Evolutionary conservation across 1,140 invertebrate species (phyloP).

Genomic region (Leptinotarsa lineolata): DNA sequence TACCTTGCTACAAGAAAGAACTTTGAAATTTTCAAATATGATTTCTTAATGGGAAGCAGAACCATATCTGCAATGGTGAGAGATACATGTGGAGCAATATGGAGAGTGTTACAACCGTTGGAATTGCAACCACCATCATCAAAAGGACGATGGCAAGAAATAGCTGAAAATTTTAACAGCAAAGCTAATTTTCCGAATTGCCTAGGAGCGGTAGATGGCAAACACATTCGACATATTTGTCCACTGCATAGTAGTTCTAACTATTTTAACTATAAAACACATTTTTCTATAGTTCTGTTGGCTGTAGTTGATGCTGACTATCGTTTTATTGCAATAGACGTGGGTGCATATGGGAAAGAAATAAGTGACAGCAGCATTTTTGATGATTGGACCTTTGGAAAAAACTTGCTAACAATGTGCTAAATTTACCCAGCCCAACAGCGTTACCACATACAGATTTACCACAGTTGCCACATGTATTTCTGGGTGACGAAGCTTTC

Average conservation of each 20-base stretch:
- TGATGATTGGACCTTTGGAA: conserved; percentile 9
- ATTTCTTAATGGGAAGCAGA: conserved; percentile 37
- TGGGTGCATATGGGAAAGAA: conserved; percentile 21
- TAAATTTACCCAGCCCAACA: no score
- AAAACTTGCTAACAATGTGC: no score
- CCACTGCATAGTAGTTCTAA: conserved; percentile 54
- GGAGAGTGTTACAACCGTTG: conserved; percentile 39
- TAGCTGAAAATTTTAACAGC: conserved; percentile 32
- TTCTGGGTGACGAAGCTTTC: conserved; percentile 19
- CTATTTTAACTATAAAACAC: conserved; percentile 55
- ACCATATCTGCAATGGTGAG: conserved; percentile 41
- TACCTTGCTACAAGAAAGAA: conserved; percentile 29
- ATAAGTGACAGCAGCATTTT: conserved; percentile 26
- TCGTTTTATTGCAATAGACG: conserved; percentile 23
- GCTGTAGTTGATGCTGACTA: conserved; percentile 25
- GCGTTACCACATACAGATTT: no score
- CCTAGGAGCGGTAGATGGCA: conserved; percentile 44
- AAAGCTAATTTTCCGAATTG: conserved; percentile 34
- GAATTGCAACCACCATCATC: conserved; percentile 32
- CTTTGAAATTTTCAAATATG: conserved; percentile 23
- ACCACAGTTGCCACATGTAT: neutral
- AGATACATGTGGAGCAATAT: conserved; percentile 39
- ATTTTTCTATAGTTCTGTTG: conserved; percentile 23
- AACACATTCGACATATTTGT: conserved; percentile 45
- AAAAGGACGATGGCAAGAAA: conserved; percentile 36